Percentiles rank a stretch among this genome's conserved stretches.
phyloP scores from a whole-genome alignment of 2,113 vertebrate species.

The Heterocephalus glaber region DNA sequence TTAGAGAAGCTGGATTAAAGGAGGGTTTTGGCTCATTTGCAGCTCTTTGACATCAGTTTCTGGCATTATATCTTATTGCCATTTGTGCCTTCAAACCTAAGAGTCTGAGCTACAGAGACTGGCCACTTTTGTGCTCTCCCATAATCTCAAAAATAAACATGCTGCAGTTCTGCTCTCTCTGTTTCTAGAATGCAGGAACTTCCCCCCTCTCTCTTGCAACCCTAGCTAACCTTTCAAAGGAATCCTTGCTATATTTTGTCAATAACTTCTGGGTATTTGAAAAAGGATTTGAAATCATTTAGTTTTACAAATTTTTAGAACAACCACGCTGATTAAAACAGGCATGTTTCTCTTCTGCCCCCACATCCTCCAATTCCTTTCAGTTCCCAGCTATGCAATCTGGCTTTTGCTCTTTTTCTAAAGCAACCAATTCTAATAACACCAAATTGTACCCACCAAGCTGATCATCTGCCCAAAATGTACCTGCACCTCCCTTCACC shows the following conservation, averaged over 20 bases:
- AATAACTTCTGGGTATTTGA: conserved; percentile 21
- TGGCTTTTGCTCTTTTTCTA: neutral
- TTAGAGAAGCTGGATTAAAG: neutral
- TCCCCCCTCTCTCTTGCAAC: neutral
- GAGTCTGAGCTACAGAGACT: neutral
- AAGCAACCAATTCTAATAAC: neutral
- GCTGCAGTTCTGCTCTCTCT: neutral
- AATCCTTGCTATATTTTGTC: neutral
- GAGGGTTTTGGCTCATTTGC: neutral
- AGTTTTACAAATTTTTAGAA: neutral
- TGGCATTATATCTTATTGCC: neutral
- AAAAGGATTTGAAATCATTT: neutral
- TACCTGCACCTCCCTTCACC: neutral
- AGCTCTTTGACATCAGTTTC: neutral
- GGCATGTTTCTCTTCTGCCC: neutral
- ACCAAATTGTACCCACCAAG: neutral
- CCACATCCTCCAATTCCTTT: neutral
- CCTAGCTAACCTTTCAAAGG: neutral
- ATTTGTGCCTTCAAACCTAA: neutral
- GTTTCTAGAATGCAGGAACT: neutral
- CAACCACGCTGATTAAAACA: neutral
- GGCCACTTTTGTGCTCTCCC: neutral
- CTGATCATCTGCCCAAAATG: neutral
- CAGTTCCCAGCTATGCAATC: neutral
- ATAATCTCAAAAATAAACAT: neutral